Evolutionary conservation across 1,140 invertebrate genomes (phyloP).

Genomic region (Leucophenga varia): DNA sequence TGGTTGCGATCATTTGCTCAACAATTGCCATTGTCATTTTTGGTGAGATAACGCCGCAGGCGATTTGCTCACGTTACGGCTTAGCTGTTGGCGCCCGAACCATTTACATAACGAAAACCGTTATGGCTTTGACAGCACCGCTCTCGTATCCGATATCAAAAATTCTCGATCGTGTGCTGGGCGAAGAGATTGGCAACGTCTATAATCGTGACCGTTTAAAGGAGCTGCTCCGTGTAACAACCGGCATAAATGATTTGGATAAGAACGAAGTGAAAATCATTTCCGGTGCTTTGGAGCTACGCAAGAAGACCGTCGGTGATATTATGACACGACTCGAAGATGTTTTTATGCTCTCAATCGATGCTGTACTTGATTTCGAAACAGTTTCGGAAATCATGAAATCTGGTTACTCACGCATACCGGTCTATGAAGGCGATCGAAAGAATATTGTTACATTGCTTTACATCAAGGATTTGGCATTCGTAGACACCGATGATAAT

Average conservation of each 20-base stretch:
- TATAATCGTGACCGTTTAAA: slow-evolving; percentile 94
- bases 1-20: slow-evolving; percentile 81
- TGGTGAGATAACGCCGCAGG: slow-evolving; percentile 91
- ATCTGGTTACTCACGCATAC: slow-evolving; percentile 90
- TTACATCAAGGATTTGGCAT: slow-evolving; percentile 94
- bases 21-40: slow-evolving; percentile 91
- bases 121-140: slow-evolving; percentile 91
- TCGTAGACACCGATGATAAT: slow-evolving; percentile 94
- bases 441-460: slow-evolving; percentile 88
- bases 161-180: slow-evolving; percentile 79
- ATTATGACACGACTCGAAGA: slow-evolving; percentile 95
- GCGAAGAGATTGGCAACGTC: slow-evolving; percentile 92
- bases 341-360: slow-evolving; percentile 88
- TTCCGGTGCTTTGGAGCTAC: slow-evolving; percentile 85
- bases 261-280: slow-evolving; percentile 96
- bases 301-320: slow-evolving; percentile 83
- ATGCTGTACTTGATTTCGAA: slow-evolving; percentile 86
- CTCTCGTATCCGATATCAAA: slow-evolving; percentile 90
- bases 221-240: slow-evolving; percentile 77
- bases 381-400: slow-evolving; percentile 94
- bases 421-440: slow-evolving; percentile 79
- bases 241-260: slow-evolving; percentile 83
- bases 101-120: slow-evolving; percentile 85
- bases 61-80: slow-evolving; percentile 90
- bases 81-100: slow-evolving; percentile 92